Percentiles rank a stretch among this genome's conserved stretches.
Conservation (phyloP, 2,888 invertebrate species). For the Phlogophora meticulosa region DNA sequence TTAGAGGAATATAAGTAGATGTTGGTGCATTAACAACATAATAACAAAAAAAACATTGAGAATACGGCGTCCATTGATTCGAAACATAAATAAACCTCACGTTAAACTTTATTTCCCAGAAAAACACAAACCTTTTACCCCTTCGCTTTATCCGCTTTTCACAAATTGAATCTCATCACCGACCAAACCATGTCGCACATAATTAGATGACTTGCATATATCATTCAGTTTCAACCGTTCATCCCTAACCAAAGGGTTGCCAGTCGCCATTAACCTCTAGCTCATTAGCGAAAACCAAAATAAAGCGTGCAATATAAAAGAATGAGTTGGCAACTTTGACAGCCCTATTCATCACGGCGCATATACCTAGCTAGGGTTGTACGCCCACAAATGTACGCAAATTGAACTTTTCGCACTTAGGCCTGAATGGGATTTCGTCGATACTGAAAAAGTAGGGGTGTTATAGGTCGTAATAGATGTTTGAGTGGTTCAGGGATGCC, state of each 20-base stretch:
- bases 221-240: slow-evolving; percentile 61
- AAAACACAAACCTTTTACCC: slow-evolving; percentile 36
- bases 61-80: background rate
- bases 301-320: slow-evolving; percentile 88
- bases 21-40: too few relatives aligned
- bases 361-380: slow-evolving; percentile 48
- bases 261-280: slow-evolving; percentile 60
- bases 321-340: slow-evolving; percentile 82
- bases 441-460: slow-evolving; percentile 58
- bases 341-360: slow-evolving; percentile 75
- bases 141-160: slow-evolving; percentile 32
- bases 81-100: slow-evolving; percentile 16
- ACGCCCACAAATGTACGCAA: slow-evolving; percentile 57
- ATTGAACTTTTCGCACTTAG: slow-evolving; percentile 67
- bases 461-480: slow-evolving; percentile 53
- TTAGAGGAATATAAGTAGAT: too few relatives aligned
- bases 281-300: slow-evolving; percentile 86
- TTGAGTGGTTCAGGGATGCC: slow-evolving; percentile 43
- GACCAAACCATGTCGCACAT: slow-evolving; percentile 58
- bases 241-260: slow-evolving; percentile 56
- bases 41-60: background rate
- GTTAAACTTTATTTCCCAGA: slow-evolving; percentile 25
- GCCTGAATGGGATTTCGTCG: slow-evolving; percentile 56
- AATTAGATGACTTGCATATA: slow-evolving; percentile 68
- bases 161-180: slow-evolving; percentile 60